Conservation (phyloP, 2,797 vertebrate species). For the Tenualosa thibaudeaui region DNA sequence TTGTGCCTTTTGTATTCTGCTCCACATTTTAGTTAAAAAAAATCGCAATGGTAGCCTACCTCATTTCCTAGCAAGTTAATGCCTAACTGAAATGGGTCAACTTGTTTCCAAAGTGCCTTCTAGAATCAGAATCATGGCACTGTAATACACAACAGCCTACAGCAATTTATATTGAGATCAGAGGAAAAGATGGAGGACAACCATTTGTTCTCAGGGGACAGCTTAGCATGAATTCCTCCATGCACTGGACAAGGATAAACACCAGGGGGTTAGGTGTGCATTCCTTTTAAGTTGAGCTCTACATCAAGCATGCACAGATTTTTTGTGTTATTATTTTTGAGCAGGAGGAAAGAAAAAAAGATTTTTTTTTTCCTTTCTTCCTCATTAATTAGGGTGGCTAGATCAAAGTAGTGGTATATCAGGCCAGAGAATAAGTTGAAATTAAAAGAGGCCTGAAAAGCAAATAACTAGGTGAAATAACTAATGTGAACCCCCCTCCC, state of each 20-base stretch:
- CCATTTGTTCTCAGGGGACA: slow-evolving; percentile 24
- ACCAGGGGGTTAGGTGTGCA: neutral
- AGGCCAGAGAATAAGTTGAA: slow-evolving; percentile 31
- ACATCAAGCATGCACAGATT: neutral
- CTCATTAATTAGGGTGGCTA: slow-evolving; percentile 47
- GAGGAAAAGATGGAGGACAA: slow-evolving; percentile 29
- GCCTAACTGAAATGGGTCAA: neutral
- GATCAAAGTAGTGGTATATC: slow-evolving; percentile 47
- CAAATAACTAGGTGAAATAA: slow-evolving; percentile 16
- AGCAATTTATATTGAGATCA: slow-evolving; percentile 36
- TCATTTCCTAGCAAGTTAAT: neutral
- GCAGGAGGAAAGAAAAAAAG: neutral
- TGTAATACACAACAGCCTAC: slow-evolving; percentile 31
- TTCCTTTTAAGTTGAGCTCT: neutral
- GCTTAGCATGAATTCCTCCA: neutral
- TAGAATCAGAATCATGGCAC: slow-evolving; percentile 34
- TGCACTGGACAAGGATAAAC: neutral
- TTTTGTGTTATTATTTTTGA: slow-evolving; percentile 7
- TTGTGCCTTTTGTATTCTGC: neutral
- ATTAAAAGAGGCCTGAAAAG: slow-evolving; percentile 31
- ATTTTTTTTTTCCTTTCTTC: slow-evolving; percentile 28
- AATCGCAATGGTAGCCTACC: neutral
- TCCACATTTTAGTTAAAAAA: neutral
- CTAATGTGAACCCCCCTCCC: neutral
- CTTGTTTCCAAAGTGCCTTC: neutral